A percentile compares a stretch with the other conserved stretches of the same genome.
phyloP scores from a whole-genome alignment of 2,888 invertebrate genomes.

The Abrostola tripartita region DNA sequence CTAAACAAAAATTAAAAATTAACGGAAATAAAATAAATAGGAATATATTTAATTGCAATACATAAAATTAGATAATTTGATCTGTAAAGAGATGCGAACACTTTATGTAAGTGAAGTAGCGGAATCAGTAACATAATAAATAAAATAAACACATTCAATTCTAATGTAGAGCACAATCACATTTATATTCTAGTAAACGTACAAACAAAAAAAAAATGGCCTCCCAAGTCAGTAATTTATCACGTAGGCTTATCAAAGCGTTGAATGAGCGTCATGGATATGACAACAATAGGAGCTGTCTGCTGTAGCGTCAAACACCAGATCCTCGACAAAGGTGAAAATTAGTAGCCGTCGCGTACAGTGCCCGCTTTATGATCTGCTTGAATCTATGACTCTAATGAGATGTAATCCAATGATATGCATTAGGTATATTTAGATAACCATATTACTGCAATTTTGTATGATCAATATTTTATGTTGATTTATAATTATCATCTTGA shows the following conservation, averaged over 20 bases:
- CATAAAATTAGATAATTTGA: no score
- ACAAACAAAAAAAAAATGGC: conserved; percentile 46
- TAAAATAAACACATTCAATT: conserved; percentile 37
- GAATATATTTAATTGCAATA: no score
- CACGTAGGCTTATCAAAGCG: conserved; percentile 66
- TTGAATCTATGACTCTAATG: conserved; percentile 34
- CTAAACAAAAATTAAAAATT: no score
- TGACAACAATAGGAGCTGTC: conserved; percentile 69
- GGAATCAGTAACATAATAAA: conserved; percentile 22
- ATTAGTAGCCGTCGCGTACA: conserved; percentile 57
- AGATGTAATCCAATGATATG: neutral
- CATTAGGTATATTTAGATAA: neutral
- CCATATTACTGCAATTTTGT: no score
- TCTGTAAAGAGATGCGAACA: no score
- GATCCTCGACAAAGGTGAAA: conserved; percentile 57
- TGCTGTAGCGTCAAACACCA: conserved; percentile 58
- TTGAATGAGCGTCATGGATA: conserved; percentile 65
- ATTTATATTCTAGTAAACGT: conserved; percentile 23
- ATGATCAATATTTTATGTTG: neutral
- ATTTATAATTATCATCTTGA: neutral
- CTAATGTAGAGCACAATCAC: conserved; percentile 22
- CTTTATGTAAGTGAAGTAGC: conserved; percentile 1
- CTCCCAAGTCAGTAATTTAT: conserved; percentile 67
- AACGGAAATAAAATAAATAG: no score
- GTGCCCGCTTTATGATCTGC: conserved; percentile 41